phyloP scores from a whole-genome alignment of 2,888 invertebrate species.

The Lasioglossum marginatum region DNA sequence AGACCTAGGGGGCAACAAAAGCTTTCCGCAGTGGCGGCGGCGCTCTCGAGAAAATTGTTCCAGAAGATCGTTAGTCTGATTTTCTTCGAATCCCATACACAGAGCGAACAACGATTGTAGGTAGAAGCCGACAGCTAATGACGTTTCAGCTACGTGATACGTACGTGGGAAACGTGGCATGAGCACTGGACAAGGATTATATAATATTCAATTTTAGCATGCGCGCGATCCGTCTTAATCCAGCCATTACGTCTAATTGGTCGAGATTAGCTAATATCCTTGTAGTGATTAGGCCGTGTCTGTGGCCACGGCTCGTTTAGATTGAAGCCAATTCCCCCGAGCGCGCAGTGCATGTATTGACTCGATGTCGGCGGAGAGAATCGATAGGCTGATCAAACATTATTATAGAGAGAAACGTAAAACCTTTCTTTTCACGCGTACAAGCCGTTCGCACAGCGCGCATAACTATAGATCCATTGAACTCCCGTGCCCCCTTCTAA shows the following conservation, averaged over 20 bases:
- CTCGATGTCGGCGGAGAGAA: constrained; percentile 41
- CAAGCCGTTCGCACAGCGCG: constrained; percentile 23
- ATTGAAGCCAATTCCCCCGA: constrained; percentile 74
- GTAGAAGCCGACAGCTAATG: constrained; percentile 57
- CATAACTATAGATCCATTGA: constrained; percentile 8
- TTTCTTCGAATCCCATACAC: constrained; percentile 58
- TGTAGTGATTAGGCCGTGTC: constrained; percentile 74
- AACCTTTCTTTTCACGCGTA: constrained; percentile 44
- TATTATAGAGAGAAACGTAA: constrained; percentile 54
- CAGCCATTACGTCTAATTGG: constrained; percentile 77
- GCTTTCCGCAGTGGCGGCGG: constrained; percentile 23
- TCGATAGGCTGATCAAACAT: constrained; percentile 64
- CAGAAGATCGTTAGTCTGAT: constrained; percentile 54
- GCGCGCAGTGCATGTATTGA: constrained; percentile 54
- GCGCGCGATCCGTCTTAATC: constrained; percentile 77
- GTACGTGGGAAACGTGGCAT: constrained; percentile 71
- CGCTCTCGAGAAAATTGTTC: constrained; percentile 52
- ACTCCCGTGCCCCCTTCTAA: neutral
- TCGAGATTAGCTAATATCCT: constrained; percentile 77
- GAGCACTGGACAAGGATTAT: constrained; percentile 65
- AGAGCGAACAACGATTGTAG: constrained; percentile 42
- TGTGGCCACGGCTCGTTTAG: constrained; percentile 72
- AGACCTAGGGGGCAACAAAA: constrained; percentile 39
- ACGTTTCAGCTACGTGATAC: constrained; percentile 51
- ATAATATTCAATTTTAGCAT: constrained; percentile 77